Base-by-base conservation (phyloP, 2,113 vertebrate genomes). In the Oxyura jamaicensis region DNA sequence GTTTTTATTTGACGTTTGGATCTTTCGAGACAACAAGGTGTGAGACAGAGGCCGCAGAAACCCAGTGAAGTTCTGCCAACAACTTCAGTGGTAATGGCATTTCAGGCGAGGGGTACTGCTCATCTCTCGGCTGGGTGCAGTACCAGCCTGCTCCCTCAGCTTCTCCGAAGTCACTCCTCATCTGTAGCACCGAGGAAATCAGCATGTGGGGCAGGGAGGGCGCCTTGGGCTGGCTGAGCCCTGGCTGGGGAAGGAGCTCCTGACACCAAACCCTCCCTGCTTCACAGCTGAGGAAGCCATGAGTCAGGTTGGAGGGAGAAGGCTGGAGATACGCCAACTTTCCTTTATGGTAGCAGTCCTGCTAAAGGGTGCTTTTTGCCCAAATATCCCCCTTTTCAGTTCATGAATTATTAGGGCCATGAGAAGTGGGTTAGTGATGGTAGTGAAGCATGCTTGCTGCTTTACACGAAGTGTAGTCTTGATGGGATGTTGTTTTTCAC, bases 151-250 rank as follows among this genome's bases (percentile, higher is more conserved):
- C 23, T 42, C n/a, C 41, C 48, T n/a, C 23, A 18, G 39, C 23
- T 60, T 60, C 63, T 41, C 9, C 50, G 11, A 53, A 83, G 41
- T 55, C 28, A 50, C 15, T 31, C 44, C 52, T 28, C 12, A 21
- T 35, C 46, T 46, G 39, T 46, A 1, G 68, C 28, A 58, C 66
- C 26, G 50, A 55, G 39, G 20, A 67, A 41, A 75, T 11, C 13
- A 4, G 31, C 1, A 48, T 48, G 20, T 22, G 46, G 0, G 33
- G 39, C 26, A 75, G 68, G 36, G 0, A 3, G 19, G 11, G 73
- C 66, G 59, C 65, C 65, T 10, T 1, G 2, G 13, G 9, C 42
- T n/a, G n/a, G 18, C 17, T 7, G 18, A 26, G 17, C 28, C 36
- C 41, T 3, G 3, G 22, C 26, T 19, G 42, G 65, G 72, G 42